A percentile compares a stretch with the other conserved stretches of the same genome.
Conservation (phyloP, 2,888 invertebrate species). For the Hyppa rectilinea region DNA sequence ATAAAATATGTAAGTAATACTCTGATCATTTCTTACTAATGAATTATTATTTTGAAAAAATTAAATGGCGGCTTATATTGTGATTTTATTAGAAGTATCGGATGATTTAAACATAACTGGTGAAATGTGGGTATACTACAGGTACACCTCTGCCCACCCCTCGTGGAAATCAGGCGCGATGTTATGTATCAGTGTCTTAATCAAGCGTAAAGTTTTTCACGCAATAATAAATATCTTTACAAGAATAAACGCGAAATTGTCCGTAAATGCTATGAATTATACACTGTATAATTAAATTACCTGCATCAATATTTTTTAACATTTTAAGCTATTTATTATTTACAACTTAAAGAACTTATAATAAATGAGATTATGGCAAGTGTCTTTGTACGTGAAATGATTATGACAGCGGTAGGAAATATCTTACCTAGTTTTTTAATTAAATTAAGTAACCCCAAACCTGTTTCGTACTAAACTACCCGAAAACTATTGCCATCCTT, state of each 20-base stretch:
- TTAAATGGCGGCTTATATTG: not conserved
- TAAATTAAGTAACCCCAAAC: conserved; percentile 9
- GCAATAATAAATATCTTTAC: not conserved
- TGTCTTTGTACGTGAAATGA: conserved; percentile 61
- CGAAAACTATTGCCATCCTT: conserved; percentile 14
- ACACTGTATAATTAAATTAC: conserved; percentile 5
- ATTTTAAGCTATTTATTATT: conserved; percentile 49
- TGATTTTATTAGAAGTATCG: not conserved
- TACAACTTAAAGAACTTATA: conserved; percentile 52
- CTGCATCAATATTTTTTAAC: conserved; percentile 7
- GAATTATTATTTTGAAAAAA: not conserved
- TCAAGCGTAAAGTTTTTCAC: not conserved
- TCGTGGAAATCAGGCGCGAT: too few species aligned
- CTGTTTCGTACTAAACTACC: not conserved
- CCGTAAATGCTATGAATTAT: conserved; percentile 15
- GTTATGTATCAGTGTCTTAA: not conserved
- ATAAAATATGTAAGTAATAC: not conserved
- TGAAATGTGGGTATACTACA: not conserved
- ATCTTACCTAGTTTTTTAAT: conserved; percentile 5
- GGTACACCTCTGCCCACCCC: not conserved
- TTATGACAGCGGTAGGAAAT: conserved; percentile 16
- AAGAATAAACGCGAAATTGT: conserved; percentile 38
- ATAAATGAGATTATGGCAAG: conserved; percentile 58
- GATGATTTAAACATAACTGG: not conserved
- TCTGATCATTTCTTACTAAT: not conserved